Base-by-base conservation (phyloP, 2,113 vertebrate species). In the Melanostigma gelatinosum region DNA sequence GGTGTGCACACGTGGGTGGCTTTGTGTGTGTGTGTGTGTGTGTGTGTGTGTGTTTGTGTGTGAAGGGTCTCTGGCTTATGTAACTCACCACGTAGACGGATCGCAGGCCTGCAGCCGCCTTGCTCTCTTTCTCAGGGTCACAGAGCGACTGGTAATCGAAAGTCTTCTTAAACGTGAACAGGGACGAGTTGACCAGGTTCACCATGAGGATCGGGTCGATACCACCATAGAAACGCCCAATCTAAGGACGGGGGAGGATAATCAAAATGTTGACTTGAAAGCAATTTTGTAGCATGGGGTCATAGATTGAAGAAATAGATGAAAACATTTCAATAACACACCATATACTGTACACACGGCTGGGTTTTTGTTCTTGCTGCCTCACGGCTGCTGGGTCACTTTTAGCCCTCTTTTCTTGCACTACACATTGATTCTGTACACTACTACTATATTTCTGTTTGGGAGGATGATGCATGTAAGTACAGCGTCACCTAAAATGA, bases 101-200 rank as follows among this genome's bases (percentile, higher is more conserved):
- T 87, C 98, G 96, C 87, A 94, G 94, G 20, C 97, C 98, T 69
- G 97, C 97, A 77, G 95, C 97, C 75, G 95, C 95, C 80, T 95
- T 97, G 75, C 94, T 95, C 79, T 97, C 94, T 48, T 92, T 96
- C 66, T 94, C 93, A 0, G 97, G 97, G 86, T 97, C 95, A 52
- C 98, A 99, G 44, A 97, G 95, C 0, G 97, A 97, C 79, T 99
- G 98, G 87, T 99, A 99, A 93, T 99, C 97, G 0, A 97, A 99
- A 0, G 98, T 98, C 85, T 97, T 98, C 83, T 96, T 97, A 74
- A 95, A 96, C 85, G 96, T 96, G 91, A 96, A 99, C 4, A 99
- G 87, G 5, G 97, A 96, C 64, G 95, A 94, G 83, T 99, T 98
- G 80, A 97, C 92, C 79, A 99, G 93, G 70, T 94, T 95, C 84